Percentiles rank a stretch among this genome's conserved stretches.
Conservation (phyloP, 2,888 invertebrate species). For the Macropis europaea region DNA sequence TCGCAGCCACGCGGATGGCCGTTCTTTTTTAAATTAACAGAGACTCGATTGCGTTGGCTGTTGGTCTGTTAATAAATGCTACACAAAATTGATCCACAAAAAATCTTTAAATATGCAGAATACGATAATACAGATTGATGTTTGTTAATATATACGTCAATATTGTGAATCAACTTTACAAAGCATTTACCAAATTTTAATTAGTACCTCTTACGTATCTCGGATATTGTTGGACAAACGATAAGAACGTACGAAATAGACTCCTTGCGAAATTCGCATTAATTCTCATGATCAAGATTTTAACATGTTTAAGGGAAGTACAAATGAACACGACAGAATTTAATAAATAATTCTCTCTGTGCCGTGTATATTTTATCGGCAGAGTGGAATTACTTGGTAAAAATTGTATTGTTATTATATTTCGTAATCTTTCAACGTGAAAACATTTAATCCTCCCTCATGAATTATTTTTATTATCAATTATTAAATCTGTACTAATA, state of each 20-base stretch:
- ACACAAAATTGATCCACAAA: constrained; percentile 24
- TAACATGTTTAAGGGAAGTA: neutral
- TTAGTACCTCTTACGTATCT: neutral
- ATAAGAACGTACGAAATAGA: constrained; percentile 28
- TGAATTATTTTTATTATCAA: neutral
- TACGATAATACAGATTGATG: neutral
- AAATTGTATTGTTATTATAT: neutral
- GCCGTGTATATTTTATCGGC: neutral
- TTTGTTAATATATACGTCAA: neutral
- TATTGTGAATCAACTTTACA: constrained; percentile 13
- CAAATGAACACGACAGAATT: neutral
- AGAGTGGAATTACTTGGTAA: too few relatives aligned
- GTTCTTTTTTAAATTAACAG: constrained; percentile 23
- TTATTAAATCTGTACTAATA: too few relatives aligned
- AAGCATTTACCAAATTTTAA: constrained; percentile 36
- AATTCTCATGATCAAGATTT: too few relatives aligned
- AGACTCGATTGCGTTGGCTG: constrained; percentile 69
- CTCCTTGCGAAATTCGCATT: too few relatives aligned
- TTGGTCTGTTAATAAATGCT: constrained; percentile 71
- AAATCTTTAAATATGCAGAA: neutral
- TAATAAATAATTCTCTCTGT: too few relatives aligned
- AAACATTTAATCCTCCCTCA: neutral
- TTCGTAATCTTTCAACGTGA: neutral
- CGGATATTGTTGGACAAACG: constrained; percentile 17
- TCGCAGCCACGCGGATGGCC: constrained; percentile 29